Evolutionary conservation across 2,888 invertebrate genomes (phyloP), one percentile per base, ranked within the genome.

Genomic region (Xanthia togata): DNA sequence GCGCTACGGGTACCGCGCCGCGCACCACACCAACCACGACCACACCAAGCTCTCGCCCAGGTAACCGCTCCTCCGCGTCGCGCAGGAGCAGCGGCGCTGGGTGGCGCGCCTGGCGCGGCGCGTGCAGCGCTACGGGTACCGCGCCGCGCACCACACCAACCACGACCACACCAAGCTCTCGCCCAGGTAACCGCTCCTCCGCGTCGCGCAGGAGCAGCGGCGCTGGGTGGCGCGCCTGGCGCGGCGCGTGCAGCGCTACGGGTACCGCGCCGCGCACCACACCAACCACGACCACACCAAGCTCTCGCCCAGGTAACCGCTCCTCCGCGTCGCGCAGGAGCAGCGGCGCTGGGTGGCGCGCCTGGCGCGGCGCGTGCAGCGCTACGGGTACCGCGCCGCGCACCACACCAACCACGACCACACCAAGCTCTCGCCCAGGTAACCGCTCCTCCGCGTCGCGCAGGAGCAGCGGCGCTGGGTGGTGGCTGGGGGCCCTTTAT

Each of bases 81-180:
- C 97, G 72, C 84, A 62, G 41, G 78, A 78, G 6, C 78, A 78
- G 96, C 98, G 98, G 90, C 97, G 97, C 92, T 99, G 99, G 99
- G 79, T 79, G 79, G 79, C 79, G 23, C 81, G 79, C 0, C 76
- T 79, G 3, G 79, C 79, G 50, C 75, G 79, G 0, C 98, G 99
- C 96, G 98, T 99, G 93, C 98, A 99, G 97, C 98, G 98, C 94
- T 98, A 98, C 96, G 99, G 99, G 88, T 99, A 98, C 97, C 99
- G 99, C 97, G 98, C 99, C 98, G 98, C 97, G 98, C 99, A 90
- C 98, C 91, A 91, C 89, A 91, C 93, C 92, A 93, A 91, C 91
- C 94, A 94, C 93, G 94, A 95, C 90, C 93, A 93, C 93, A 91
- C 92, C 91, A 93, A 93, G 91, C 94, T 94, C 38, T 93, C 94